Percentiles rank a stretch among this genome's conserved stretches.
Evolutionary conservation across 2,888 invertebrate genomes (phyloP).

Genomic region (Cerastoderma edule): DNA sequence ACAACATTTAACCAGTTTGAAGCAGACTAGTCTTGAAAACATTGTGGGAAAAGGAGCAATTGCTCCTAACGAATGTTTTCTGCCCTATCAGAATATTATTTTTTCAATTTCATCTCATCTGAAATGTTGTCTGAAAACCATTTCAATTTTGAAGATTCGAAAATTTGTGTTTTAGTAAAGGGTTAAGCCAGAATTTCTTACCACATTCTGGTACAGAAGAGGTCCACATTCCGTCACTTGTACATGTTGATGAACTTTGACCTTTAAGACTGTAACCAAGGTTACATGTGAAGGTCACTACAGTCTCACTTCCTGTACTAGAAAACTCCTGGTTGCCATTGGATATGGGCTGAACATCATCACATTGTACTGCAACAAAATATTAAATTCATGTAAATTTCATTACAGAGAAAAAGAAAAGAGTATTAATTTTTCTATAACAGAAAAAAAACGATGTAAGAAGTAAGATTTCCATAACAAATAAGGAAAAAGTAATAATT

Average conservation of each 20-base stretch:
- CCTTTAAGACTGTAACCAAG: slow-evolving; percentile 25
- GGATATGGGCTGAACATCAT: background rate
- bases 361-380: slow-evolving; percentile 34
- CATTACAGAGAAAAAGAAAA: background rate
- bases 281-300: slow-evolving; percentile 32
- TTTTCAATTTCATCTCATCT: too few species aligned
- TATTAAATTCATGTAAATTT: background rate
- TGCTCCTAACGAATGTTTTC: too few species aligned
- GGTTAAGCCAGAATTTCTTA: too few species aligned
- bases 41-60: too few species aligned
- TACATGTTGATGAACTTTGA: slow-evolving; percentile 7
- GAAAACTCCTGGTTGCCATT: slow-evolving; percentile 32
- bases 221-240: slow-evolving; percentile 34
- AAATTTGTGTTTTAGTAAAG: too few species aligned
- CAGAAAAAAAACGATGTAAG: background rate
- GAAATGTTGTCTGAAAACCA: too few species aligned
- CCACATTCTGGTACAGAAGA: slow-evolving; percentile 42
- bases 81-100: too few species aligned
- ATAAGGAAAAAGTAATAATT: too few species aligned
- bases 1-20: too few species aligned
- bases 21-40: too few species aligned
- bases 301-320: slow-evolving; percentile 34
- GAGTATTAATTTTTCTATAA: background rate
- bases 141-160: too few species aligned
- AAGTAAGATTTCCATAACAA: too few species aligned